Conservation (phyloP, 2,888 invertebrate genomes). For the Linyphia triangularis region DNA sequence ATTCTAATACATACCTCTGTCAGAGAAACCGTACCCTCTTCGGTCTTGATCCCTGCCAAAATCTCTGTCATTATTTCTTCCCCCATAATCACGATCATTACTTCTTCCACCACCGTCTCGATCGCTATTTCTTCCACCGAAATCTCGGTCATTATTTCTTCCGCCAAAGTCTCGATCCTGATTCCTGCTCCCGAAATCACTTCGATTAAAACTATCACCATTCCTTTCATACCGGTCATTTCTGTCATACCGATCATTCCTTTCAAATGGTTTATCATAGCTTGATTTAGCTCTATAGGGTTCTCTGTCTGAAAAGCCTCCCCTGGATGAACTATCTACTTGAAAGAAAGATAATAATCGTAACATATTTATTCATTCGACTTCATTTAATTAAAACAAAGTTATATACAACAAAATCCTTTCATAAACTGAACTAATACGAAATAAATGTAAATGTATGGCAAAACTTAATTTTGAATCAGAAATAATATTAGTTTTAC, state of each 20-base stretch:
- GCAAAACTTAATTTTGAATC: background rate
- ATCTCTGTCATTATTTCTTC: slow-evolving; percentile 35
- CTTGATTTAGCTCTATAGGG: slow-evolving; percentile 43
- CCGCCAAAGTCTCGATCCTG: slow-evolving; percentile 77
- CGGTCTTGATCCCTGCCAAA: slow-evolving; percentile 25
- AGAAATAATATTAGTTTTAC: background rate
- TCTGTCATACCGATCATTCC: slow-evolving; percentile 68
- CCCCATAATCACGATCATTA: slow-evolving; percentile 36
- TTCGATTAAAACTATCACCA: slow-evolving; percentile 68
- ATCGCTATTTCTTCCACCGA: slow-evolving; percentile 39
- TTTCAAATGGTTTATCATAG: slow-evolving; percentile 63
- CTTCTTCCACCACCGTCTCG: background rate
- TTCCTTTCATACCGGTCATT: slow-evolving; percentile 72
- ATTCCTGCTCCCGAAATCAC: slow-evolving; percentile 77
- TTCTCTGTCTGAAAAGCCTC: slow-evolving; percentile 72
- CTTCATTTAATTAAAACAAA: background rate
- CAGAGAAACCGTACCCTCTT: slow-evolving; percentile 65
- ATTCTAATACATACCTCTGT: slow-evolving; percentile 27
- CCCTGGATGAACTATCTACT: slow-evolving; percentile 37
- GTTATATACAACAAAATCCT: background rate
- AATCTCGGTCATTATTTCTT: slow-evolving; percentile 60
- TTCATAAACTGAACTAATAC: background rate
- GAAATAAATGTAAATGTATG: background rate
- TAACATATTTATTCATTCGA: background rate
- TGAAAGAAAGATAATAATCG: background rate